Evolutionary conservation across 2,113 vertebrate genomes (phyloP).

Genomic region (Oryzias curvinotus): DNA sequence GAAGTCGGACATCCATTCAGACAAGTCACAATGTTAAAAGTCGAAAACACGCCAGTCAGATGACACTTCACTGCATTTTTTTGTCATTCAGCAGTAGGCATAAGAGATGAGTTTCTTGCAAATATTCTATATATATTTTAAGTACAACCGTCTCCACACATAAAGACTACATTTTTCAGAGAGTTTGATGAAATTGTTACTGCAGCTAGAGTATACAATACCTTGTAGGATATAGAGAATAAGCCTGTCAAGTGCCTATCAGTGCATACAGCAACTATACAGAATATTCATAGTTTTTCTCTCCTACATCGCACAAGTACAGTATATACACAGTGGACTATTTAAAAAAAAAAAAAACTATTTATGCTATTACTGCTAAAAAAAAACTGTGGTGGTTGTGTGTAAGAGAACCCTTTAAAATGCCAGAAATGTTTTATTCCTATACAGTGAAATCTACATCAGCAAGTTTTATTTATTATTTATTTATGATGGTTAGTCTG

Average conservation of each 20-base stretch:
- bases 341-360: slow-evolving; percentile 58
- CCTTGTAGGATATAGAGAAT: slow-evolving; percentile 73
- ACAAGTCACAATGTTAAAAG: slow-evolving; percentile 55
- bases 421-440: slow-evolving; percentile 69
- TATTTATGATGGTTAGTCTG: slow-evolving; percentile 52
- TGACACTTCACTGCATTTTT: slow-evolving; percentile 52
- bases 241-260: slow-evolving; percentile 83
- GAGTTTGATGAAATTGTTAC: slow-evolving; percentile 66
- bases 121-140: slow-evolving; percentile 73
- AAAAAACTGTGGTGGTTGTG: slow-evolving; percentile 61
- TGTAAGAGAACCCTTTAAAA: slow-evolving; percentile 76
- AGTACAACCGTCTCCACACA: slow-evolving; percentile 67
- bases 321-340: slow-evolving; percentile 75
- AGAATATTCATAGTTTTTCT: slow-evolving; percentile 76
- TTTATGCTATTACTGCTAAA: slow-evolving; percentile 70
- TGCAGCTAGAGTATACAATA: slow-evolving; percentile 71
- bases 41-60: slow-evolving; percentile 45
- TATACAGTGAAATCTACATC: slow-evolving; percentile 66
- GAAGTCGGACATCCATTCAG: slow-evolving; percentile 41
- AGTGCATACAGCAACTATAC: slow-evolving; percentile 79
- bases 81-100: slow-evolving; percentile 63
- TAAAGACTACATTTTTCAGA: slow-evolving; percentile 61
- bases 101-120: slow-evolving; percentile 68
- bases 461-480: slow-evolving; percentile 58
- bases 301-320: slow-evolving; percentile 76